Evolutionary conservation across 2,888 invertebrate species (phyloP), one percentile per base, ranked within the genome.

Genomic region (Thecocarcelia acutangulata): DNA sequence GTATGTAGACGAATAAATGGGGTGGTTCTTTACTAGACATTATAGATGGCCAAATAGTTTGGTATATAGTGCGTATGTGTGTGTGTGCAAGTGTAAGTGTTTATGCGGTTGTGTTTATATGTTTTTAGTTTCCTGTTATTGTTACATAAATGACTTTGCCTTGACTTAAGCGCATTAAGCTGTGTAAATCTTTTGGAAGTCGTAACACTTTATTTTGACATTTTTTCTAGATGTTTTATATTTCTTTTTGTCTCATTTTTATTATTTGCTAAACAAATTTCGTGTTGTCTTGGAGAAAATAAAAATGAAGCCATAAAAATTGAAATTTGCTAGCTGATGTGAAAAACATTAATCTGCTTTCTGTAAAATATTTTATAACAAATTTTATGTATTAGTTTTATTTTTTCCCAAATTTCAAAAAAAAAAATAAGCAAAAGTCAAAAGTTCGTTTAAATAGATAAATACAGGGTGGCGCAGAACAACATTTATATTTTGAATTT

Each of bases 101-200:
- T 0, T 21, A 24, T 40, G 12, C 11, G 37, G 15, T 13, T 17
- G 13, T 6, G 6, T 13, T 19, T 70, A 5, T 58, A n/a, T 64
- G 15, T 58, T 21, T 33, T 33, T 59, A 75, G 63, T 42, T 70
- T 50, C 28, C 50, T 64, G 21, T 58, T 78, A 24, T 72, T 78
- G 48, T 70, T 75, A 70, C 48, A 70, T 63, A 56, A 80, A 81
- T 54, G 61, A 28, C 44, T 80, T 76, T 77, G 73, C 63, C 73
- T 63, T 69, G 58, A 64, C 69, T 77, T 81, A 73, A 77, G 81
- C 72, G 77, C 77, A 77, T 81, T 73, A 81, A 73, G 69, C 46
- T 54, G 77, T 74, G 81, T 69, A 81, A 81, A 81, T 81, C 81
- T 73, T 69, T 56, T 81, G 64, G 46, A 73, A 81, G 73, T 69